Evolutionary conservation across 2,113 vertebrate species (phyloP), one percentile per base, ranked within the genome.

Genomic region (Sphyrna mokarran): DNA sequence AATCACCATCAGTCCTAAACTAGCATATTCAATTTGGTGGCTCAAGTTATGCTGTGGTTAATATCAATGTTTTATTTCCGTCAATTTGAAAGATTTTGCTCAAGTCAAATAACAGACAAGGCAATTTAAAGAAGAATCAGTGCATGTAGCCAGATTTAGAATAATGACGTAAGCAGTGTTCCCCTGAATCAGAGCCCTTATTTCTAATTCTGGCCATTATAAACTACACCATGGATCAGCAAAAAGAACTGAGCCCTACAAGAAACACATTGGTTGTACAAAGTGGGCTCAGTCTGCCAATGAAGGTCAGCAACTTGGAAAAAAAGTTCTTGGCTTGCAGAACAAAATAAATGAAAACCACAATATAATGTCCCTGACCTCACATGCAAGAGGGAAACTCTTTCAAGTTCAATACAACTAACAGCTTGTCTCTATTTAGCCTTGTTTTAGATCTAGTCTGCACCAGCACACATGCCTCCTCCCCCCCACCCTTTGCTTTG

Each of bases 371-470:
- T 0, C 26, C 23, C 96, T 95, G 96, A 97, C 95, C 96, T 66
- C 48, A 95, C 86, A 96, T 97, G 97, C 97, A 96, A 97, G 94
- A 96, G 97, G 96, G 97, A 97, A 97, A 97, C 96, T 96, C 96
- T 96, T 96, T 96, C 96, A 96, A 96, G 96, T 97, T 96, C 96
- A 97, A 96, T 95, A 97, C 97, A 97, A 96, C 96, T 96, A 97
- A 96, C 97, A 97, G 97, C 97, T 97, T 97, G 96, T 97, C 97
- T 97, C 97, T 97, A 97, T 97, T 97, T 97, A 97, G 97, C 6
- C 0, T 97, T 97, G 96, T 96, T 96, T 96, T 89, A 96, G 96
- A 97, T 97, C 97, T 97, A 96, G 69, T 95, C 94, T 95, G 68
- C 94, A 48, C 11, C 94, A 95, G 94, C 94, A 95, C 43, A 72